phyloP scores from a whole-genome alignment of 2,797 vertebrate species.

The Platalea minor region DNA sequence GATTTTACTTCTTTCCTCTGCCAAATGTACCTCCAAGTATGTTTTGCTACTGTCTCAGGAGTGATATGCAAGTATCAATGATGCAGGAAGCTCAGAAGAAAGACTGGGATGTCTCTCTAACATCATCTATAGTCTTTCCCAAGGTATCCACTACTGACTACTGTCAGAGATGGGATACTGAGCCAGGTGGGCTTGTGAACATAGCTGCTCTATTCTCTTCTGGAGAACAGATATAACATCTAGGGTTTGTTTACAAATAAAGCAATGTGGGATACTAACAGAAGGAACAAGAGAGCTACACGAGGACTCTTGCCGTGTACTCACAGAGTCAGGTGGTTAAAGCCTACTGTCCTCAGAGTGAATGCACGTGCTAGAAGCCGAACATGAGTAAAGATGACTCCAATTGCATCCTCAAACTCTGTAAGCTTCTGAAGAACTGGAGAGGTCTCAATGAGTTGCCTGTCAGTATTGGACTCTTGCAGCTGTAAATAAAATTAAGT shows the following conservation, averaged over 20 bases:
- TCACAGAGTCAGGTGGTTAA: slow-evolving; percentile 98
- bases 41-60: neutral
- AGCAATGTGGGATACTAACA: neutral
- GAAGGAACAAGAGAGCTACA: neutral
- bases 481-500: slow-evolving; percentile 76
- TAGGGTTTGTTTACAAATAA: neutral
- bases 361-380: slow-evolving; percentile 93
- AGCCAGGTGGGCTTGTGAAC: accelerated
- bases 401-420: slow-evolving; percentile 91
- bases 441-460: slow-evolving; percentile 96
- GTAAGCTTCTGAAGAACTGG: slow-evolving; percentile 97
- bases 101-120: neutral
- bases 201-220: neutral
- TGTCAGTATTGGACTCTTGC: slow-evolving; percentile 92
- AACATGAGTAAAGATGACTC: slow-evolving; percentile 93
- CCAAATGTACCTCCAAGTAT: neutral
- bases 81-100: neutral
- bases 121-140: neutral
- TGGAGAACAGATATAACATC: neutral
- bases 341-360: slow-evolving; percentile 96
- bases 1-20: neutral
- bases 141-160: neutral
- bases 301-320: slow-evolving; percentile 47
- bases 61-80: neutral
- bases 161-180: neutral